A percentile compares a stretch with the other conserved stretches of the same genome.
Evolutionary conservation across 1,140 invertebrate species (phyloP).

Genomic region (Halictus rubicundus): DNA sequence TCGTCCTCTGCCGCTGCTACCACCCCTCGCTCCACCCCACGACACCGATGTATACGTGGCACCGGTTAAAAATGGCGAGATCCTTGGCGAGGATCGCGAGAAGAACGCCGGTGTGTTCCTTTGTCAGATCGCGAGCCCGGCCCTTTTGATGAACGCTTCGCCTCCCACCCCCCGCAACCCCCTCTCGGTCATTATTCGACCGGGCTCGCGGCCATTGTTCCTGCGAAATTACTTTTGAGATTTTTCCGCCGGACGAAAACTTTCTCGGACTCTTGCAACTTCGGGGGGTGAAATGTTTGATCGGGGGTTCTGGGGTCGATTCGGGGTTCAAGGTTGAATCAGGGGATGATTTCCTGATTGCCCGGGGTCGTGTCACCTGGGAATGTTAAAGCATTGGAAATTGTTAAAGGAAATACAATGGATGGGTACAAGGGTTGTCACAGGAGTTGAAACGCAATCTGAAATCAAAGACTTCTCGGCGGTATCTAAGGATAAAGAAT

Average conservation of each 20-base stretch:
- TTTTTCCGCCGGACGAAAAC: not conserved
- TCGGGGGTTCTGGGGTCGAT: no score
- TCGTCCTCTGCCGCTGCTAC: not conserved
- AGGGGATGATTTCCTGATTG: no score
- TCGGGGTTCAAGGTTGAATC: no score
- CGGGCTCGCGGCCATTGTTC: not conserved
- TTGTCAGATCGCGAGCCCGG: slow-evolving; percentile 38
- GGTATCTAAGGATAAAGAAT: no score
- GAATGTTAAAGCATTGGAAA: no score
- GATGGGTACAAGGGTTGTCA: no score
- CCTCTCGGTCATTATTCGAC: slow-evolving; percentile 27
- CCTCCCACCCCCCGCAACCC: not conserved
- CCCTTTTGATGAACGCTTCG: slow-evolving; percentile 17
- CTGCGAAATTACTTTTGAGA: slow-evolving; percentile 4
- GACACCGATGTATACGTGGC: slow-evolving; percentile 19
- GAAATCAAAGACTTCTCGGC: no score
- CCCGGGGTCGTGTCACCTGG: no score
- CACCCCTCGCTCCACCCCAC: slow-evolving; percentile 5
- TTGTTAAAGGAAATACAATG: no score
- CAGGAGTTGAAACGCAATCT: no score
- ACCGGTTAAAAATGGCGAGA: slow-evolving; percentile 44
- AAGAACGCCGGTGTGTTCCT: slow-evolving; percentile 33
- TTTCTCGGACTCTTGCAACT: no score
- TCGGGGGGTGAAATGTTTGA: no score
- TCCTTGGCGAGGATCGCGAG: slow-evolving; percentile 44